Conservation (phyloP, 1,140 invertebrate species). For the Camponotus vicinus region DNA sequence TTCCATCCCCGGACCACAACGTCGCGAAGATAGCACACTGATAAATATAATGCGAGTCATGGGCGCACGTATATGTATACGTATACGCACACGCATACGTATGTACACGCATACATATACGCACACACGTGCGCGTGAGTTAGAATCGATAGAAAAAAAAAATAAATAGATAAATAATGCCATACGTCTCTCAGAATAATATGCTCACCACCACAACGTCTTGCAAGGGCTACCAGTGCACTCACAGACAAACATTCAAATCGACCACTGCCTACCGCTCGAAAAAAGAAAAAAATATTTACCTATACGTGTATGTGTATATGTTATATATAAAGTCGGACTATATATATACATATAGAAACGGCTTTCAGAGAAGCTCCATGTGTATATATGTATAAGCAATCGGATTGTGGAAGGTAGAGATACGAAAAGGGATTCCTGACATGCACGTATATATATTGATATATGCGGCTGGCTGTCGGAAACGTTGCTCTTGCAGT, state of each 20-base stretch:
- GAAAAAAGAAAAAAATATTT: constrained; percentile 64
- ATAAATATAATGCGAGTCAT: constrained; percentile 57
- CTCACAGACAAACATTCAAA: constrained; percentile 86
- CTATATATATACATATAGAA: constrained; percentile 19
- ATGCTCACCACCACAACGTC: constrained; percentile 80
- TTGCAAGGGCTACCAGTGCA: constrained; percentile 84
- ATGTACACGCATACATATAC: constrained; percentile 57
- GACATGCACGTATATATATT: constrained; percentile 46
- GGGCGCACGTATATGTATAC: constrained; percentile 53
- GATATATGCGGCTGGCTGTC: constrained; percentile 36
- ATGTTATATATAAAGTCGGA: constrained; percentile 41
- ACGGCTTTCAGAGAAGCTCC: constrained; percentile 43
- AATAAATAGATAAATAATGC: constrained; percentile 24
- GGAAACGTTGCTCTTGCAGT: constrained; percentile 52
- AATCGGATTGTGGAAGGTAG: constrained; percentile 62
- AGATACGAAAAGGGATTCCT: constrained; percentile 51
- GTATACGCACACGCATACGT: constrained; percentile 45
- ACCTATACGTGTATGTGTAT: constrained; percentile 60
- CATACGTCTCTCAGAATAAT: constrained; percentile 54
- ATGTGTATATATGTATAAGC: constrained; percentile 62
- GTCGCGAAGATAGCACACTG: constrained; percentile 53
- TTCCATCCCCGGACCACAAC: constrained; percentile 43
- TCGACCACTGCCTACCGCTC: constrained; percentile 82
- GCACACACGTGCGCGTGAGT: constrained; percentile 51
- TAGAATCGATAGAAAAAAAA: constrained; percentile 47